A percentile compares a stretch with the other conserved stretches of the same genome.
Conservation (phyloP, 2,888 invertebrate species). For the Chromoteleia sp. region DNA sequence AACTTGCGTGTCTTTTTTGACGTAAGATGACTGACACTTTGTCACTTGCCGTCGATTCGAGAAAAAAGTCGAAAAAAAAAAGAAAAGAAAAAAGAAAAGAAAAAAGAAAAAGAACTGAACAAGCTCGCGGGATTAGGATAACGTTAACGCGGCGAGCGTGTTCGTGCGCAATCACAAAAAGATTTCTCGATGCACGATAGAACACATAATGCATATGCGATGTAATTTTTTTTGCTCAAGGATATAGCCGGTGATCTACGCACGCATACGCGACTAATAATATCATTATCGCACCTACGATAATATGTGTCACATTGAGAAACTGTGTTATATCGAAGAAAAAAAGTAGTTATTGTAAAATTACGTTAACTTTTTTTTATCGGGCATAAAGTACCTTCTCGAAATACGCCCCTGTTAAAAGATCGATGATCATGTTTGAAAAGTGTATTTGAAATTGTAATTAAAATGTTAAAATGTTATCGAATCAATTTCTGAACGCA, state of each 20-base stretch:
- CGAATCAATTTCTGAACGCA: constrained; percentile 20
- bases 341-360: too few species aligned
- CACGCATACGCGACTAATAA: constrained; percentile 67
- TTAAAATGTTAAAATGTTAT: constrained; percentile 17
- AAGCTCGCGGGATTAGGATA: constrained; percentile 48
- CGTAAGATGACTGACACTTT: constrained; percentile 57
- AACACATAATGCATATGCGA: constrained; percentile 60
- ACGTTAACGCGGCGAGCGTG: constrained; percentile 15
- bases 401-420: neutral
- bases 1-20: constrained; percentile 54
- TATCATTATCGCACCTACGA: constrained; percentile 69
- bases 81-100: neutral
- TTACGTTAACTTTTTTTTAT: too few species aligned
- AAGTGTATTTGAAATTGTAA: constrained; percentile 37
- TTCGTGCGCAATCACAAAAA: constrained; percentile 56
- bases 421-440: constrained; percentile 2
- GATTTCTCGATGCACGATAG: constrained; percentile 33
- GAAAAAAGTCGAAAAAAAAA: constrained; percentile 3
- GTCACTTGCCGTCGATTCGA: constrained; percentile 9
- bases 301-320: constrained; percentile 61
- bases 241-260: constrained; percentile 63
- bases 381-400: neutral
- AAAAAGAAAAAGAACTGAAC: constrained; percentile 16
- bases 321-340: constrained; percentile 40
- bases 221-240: constrained; percentile 58